A percentile compares a stretch with the other conserved stretches of the same genome.
phyloP scores from a whole-genome alignment of 2,888 invertebrate species.

The Troglohyphantes excavatus region DNA sequence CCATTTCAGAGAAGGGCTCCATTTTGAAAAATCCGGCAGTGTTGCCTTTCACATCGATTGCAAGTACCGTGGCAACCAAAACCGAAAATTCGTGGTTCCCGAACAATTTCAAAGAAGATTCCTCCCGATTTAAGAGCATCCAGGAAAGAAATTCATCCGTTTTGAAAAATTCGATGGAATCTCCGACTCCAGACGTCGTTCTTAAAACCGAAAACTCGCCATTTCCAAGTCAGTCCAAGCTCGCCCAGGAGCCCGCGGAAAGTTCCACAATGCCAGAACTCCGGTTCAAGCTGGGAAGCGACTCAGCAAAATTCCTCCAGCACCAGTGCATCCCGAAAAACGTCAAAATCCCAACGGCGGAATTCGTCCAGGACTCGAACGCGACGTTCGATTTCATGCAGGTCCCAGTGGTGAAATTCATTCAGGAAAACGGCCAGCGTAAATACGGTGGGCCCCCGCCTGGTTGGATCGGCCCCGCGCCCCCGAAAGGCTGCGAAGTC shows the following conservation, averaged over 20 bases:
- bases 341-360: not conserved
- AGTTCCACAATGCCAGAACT: too few species aligned
- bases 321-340: not conserved
- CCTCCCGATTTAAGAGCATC: not conserved
- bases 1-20: too few species aligned
- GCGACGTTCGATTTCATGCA: not conserved
- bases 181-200: not conserved
- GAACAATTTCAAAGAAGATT: not conserved
- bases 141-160: not conserved
- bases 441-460: constrained; percentile 85
- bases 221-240: not conserved
- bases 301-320: too few species aligned
- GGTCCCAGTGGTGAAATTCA: constrained; percentile 81
- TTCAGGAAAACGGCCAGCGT: constrained; percentile 91
- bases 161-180: not conserved
- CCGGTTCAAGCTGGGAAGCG: too few species aligned
- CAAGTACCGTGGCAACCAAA: not conserved
- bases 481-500: constrained; percentile 88
- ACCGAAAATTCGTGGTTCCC: not conserved
- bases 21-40: not conserved
- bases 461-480: constrained; percentile 85
- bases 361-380: too few species aligned
- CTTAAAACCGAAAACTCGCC: not conserved
- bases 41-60: not conserved
- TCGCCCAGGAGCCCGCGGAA: too few species aligned